Evolutionary conservation across 2,888 invertebrate genomes (phyloP).

Genomic region (Nomada goodeniana): DNA sequence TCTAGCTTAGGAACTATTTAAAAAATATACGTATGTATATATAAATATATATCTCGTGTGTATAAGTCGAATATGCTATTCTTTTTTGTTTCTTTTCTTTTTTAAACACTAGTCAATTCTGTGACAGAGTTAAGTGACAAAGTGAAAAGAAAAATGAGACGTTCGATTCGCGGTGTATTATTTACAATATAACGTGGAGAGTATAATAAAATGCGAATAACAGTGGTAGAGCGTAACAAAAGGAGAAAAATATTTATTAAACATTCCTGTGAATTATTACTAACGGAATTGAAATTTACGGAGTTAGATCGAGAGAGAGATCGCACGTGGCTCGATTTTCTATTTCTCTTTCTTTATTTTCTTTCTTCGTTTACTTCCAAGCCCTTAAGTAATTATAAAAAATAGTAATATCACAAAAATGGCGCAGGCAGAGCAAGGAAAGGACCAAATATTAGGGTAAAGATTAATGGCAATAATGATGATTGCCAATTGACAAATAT

Average conservation of each 20-base stretch:
- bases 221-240: not conserved
- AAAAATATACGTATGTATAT: conserved; percentile 28
- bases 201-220: conserved; percentile 27
- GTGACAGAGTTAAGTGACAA: conserved; percentile 36
- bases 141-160: conserved; percentile 1
- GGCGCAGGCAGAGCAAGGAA: conserved; percentile 80
- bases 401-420: conserved; percentile 83
- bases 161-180: conserved; percentile 26
- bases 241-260: not conserved
- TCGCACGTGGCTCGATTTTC: conserved; percentile 69
- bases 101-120: conserved; percentile 49
- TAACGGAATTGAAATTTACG: conserved; percentile 22
- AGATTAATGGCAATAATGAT: conserved; percentile 48
- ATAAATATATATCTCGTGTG: conserved; percentile 1
- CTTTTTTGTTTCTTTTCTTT: no score
- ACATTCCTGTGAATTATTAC: conserved; percentile 7
- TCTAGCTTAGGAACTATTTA: conserved; percentile 76
- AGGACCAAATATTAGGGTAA: conserved; percentile 78
- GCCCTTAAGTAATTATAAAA: conserved; percentile 81
- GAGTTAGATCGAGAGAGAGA: conserved; percentile 61
- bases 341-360: conserved; percentile 30
- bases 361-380: conserved; percentile 49
- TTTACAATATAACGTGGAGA: conserved; percentile 47
- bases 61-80: conserved; percentile 34
- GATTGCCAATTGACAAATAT: conserved; percentile 66